Evolutionary conservation across 2,113 vertebrate species (phyloP), one percentile per base, ranked within the genome.

Genomic region (Xiphias gladius): DNA sequence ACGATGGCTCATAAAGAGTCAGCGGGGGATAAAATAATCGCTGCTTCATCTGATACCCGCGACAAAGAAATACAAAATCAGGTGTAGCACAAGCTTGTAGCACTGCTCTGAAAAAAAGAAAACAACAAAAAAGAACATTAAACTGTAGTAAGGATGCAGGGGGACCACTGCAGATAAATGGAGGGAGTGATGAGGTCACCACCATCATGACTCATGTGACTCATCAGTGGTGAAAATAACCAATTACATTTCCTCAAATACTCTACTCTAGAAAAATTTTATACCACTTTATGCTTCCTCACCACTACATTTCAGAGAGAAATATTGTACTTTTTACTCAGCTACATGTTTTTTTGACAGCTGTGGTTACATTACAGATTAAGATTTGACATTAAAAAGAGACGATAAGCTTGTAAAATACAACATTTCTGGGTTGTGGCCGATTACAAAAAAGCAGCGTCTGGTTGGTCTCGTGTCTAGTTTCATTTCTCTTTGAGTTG

Each of bases 1-100:
- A 58, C 28, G 57, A 88, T 75, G 73, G 76, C 85, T 93, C 66
- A 82, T 28, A 82, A 62, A 69, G 80, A 81, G 76, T 28, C 37
- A 2, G 35, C 32, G 66, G 39, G 57, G 37, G 61, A 83, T 50
- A 79, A 52, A 82, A 84, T 67, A 66, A 66, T 61, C 17, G 64
- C 64, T 28, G 30, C 35, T 70, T 76, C 66, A 54, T 59, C 52
- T 65, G 64, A 78, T 48, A 74, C 46, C 76, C 79, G 72, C 22
- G 71, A 37, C 5, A 57, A 63, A 70, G 32, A 67, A 71, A 24
- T 12, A 76, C 26, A 28, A 20, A 54, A 65, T 41, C 37, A 77
- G 66, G 52, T 48, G 17, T 35, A 14, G 54, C 3, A 24, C 7
- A 50, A 61, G 50, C 55, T 28, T n/a, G 54, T 26, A 10, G 54